phyloP scores from a whole-genome alignment of 92 coral and sea anemone species.

The Zoanthus solanderi region DNA sequence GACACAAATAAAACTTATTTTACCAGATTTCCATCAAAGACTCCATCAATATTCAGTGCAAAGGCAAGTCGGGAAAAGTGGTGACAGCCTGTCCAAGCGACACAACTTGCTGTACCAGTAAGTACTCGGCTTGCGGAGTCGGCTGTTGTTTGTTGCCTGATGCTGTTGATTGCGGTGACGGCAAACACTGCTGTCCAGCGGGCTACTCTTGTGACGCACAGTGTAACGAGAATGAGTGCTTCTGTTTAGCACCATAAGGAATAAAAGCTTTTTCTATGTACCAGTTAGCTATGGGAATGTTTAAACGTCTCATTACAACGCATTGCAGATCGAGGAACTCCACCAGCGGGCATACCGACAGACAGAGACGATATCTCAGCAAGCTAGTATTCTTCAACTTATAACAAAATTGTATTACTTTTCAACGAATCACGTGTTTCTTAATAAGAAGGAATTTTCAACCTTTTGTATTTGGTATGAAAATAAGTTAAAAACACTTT shows the following conservation, averaged over 20 bases:
- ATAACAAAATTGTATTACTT: too few species aligned
- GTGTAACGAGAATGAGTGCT: slow-evolving; percentile 57
- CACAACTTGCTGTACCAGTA: slow-evolving; percentile 67
- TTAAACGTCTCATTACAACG: too few species aligned
- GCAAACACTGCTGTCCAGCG: slow-evolving; percentile 84
- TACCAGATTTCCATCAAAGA: background rate
- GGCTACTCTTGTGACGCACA: slow-evolving; percentile 62
- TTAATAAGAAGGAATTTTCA: too few species aligned
- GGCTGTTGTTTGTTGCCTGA: slow-evolving; percentile 78
- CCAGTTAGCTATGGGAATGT: too few species aligned
- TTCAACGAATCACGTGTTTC: too few species aligned
- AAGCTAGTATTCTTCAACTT: too few species aligned
- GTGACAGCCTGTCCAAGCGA: slow-evolving; percentile 75
- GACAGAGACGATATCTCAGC: too few species aligned
- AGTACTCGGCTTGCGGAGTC: slow-evolving; percentile 63
- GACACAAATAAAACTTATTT: background rate
- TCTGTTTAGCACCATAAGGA: slow-evolving; percentile 38
- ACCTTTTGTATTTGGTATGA: too few species aligned
- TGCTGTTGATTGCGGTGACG: slow-evolving; percentile 78
- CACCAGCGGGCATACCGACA: too few species aligned
- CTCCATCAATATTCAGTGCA: slow-evolving; percentile 45
- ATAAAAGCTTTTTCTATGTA: too few species aligned
- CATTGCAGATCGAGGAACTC: too few species aligned
- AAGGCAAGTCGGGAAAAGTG: slow-evolving; percentile 47
- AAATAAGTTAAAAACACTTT: too few species aligned